These are phyloP conservation scores for Nymphalis io DNA, from an alignment of 1,140 invertebrate species.

Conservation along the genomic window DNA sequence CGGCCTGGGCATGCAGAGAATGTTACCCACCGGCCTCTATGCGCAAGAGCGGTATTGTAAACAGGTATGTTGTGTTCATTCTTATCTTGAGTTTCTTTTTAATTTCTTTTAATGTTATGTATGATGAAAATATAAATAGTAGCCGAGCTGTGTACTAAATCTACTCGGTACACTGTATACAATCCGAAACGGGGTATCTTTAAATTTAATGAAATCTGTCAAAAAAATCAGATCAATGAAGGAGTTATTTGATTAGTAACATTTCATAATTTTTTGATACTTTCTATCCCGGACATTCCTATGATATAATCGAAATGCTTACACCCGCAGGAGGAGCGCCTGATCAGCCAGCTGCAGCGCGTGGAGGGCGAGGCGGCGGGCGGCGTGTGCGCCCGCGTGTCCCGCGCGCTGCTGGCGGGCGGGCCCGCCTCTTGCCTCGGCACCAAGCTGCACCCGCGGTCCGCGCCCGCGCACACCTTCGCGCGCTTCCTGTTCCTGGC, in stretches of 20 bases:
- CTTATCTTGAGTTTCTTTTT: background rate
- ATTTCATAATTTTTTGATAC: too few species aligned
- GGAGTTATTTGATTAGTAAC: too few species aligned
- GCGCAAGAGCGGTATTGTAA: constrained; percentile 84
- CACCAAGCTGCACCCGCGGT: constrained; percentile 88
- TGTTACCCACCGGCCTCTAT: constrained; percentile 89
- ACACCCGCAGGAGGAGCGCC: constrained; percentile 85
- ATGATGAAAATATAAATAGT: too few species aligned
- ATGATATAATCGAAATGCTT: background rate
- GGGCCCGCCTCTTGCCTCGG: constrained; percentile 88
- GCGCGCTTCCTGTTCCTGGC: constrained; percentile 90
- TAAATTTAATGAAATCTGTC: too few species aligned
- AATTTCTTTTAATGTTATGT: background rate
- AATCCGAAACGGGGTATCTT: too few species aligned
- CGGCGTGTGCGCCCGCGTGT: constrained; percentile 82
- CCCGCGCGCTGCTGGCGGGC: constrained; percentile 85
- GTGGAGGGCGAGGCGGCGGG: constrained; percentile 88
- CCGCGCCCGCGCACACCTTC: constrained; percentile 91
- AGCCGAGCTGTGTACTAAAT: too few species aligned
- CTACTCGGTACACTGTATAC: too few species aligned
- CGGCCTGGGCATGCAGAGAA: constrained; percentile 89
- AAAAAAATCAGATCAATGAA: too few species aligned
- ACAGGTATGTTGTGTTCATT: constrained; percentile 50
- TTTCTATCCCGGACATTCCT: too few species aligned
- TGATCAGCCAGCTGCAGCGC: constrained; percentile 88